Evolutionary conservation across 1,140 invertebrate genomes (phyloP).

Genomic region (Chironomus tepperi): DNA sequence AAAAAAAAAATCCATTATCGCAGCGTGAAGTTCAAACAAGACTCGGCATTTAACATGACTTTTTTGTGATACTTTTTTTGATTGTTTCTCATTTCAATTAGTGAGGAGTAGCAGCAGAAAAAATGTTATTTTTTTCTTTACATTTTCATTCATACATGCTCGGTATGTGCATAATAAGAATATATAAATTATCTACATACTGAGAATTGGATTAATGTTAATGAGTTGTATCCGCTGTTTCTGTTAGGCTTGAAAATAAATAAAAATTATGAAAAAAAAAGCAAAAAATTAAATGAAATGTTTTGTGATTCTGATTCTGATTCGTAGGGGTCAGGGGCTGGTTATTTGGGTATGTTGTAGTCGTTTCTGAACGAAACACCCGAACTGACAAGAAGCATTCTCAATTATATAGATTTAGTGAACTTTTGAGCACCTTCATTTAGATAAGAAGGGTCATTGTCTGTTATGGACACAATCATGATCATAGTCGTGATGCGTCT

Average conservation of each 20-base stretch:
- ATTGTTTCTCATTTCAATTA: constrained; percentile 23
- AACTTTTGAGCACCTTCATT: no score
- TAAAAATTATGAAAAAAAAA: neutral
- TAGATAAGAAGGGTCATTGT: no score
- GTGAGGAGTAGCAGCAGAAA: neutral
- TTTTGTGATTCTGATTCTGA: neutral
- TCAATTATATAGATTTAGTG: no score
- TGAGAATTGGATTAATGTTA: constrained; percentile 19
- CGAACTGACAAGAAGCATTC: no score
- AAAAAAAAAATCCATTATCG: neutral
- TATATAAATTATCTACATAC: constrained; percentile 8
- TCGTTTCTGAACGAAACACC: no score
- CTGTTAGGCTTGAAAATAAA: neutral
- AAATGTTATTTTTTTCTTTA: neutral
- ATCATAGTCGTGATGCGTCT: no score
- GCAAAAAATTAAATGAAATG: neutral
- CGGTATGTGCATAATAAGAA: neutral
- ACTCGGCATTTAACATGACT: no score
- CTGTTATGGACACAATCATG: no score
- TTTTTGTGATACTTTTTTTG: neutral
- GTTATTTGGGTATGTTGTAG: no score
- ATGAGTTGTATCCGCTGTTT: constrained; percentile 19
- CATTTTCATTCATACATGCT: neutral
- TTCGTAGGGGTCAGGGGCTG: no score
- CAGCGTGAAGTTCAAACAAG: neutral